These are phyloP conservation scores for Stictonetta naevosa DNA, from an alignment of 2,113 vertebrate genomes.

Conservation along the genomic window DNA sequence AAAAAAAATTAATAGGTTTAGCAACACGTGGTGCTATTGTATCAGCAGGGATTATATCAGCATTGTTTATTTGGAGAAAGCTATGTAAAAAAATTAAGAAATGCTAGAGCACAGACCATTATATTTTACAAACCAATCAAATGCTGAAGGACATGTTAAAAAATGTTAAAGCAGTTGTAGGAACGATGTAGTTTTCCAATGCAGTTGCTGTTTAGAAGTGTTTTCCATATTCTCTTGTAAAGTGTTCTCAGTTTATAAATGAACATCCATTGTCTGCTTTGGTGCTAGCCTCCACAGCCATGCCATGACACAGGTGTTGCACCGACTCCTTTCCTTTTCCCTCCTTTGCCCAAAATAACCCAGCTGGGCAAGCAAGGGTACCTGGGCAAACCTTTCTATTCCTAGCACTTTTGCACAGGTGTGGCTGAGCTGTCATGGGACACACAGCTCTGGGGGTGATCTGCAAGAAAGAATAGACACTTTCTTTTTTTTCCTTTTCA, in stretches of 20 bases:
- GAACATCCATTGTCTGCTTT: background rate
- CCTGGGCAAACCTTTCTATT: background rate
- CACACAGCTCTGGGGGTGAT: background rate
- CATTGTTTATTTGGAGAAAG: background rate
- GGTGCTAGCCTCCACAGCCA: background rate
- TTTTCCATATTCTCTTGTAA: background rate
- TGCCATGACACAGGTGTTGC: too few species aligned
- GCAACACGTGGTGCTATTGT: background rate
- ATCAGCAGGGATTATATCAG: background rate
- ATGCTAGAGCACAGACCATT: background rate
- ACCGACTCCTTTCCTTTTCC: background rate
- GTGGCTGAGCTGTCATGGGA: background rate
- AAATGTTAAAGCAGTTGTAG: background rate
- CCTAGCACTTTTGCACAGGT: background rate
- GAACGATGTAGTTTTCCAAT: background rate
- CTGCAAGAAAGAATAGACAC: background rate
- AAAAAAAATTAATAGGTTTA: background rate
- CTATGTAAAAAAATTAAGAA: fast-evolving
- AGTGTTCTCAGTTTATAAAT: background rate
- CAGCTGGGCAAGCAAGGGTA: fast-evolving
- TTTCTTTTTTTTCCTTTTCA: background rate
- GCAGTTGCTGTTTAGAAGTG: background rate
- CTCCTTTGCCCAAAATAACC: background rate
- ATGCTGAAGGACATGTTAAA: background rate
- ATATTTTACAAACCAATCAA: background rate